phyloP scores from a whole-genome alignment of 1,140 invertebrate species.

The Ceratoteleas bidentatus region DNA sequence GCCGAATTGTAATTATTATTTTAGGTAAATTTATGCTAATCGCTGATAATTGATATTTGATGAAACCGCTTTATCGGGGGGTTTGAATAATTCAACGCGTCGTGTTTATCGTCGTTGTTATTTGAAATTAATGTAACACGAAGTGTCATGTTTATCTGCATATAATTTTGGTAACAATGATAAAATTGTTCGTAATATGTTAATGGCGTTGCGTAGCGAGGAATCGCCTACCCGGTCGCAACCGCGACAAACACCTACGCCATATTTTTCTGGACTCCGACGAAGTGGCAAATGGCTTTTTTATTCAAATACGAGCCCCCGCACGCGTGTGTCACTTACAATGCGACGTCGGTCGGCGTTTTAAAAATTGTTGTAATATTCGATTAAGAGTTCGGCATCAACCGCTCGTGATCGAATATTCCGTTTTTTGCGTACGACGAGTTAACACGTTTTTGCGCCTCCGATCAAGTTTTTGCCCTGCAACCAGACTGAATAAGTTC shows the following conservation, averaged over 20 bases:
- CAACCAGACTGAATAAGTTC: slow-evolving; percentile 6
- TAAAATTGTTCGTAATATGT: slow-evolving; percentile 55
- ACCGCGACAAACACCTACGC: slow-evolving; percentile 45
- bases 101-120: slow-evolving; percentile 19
- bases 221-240: slow-evolving; percentile 53
- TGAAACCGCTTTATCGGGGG: slow-evolving; percentile 23
- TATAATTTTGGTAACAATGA: slow-evolving; percentile 52
- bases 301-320: slow-evolving; percentile 56
- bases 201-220: slow-evolving; percentile 51
- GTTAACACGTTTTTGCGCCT: slow-evolving; percentile 23
- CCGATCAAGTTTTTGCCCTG: slow-evolving; percentile 4
- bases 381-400: slow-evolving; percentile 28
- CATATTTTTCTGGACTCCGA: slow-evolving; percentile 43
- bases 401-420: slow-evolving; percentile 22
- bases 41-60: slow-evolving; percentile 32
- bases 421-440: slow-evolving; percentile 11
- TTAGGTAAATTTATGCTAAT: slow-evolving; percentile 44
- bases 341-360: slow-evolving; percentile 30
- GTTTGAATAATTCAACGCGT: slow-evolving; percentile 34
- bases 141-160: slow-evolving; percentile 39
- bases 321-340: slow-evolving; percentile 35
- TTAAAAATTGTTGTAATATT: slow-evolving; percentile 48
- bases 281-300: slow-evolving; percentile 53
- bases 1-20: slow-evolving; percentile 44
- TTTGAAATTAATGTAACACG: slow-evolving; percentile 19